phyloP scores from a whole-genome alignment of 2,888 invertebrate genomes.

The Opisthograptis luteolata region DNA sequence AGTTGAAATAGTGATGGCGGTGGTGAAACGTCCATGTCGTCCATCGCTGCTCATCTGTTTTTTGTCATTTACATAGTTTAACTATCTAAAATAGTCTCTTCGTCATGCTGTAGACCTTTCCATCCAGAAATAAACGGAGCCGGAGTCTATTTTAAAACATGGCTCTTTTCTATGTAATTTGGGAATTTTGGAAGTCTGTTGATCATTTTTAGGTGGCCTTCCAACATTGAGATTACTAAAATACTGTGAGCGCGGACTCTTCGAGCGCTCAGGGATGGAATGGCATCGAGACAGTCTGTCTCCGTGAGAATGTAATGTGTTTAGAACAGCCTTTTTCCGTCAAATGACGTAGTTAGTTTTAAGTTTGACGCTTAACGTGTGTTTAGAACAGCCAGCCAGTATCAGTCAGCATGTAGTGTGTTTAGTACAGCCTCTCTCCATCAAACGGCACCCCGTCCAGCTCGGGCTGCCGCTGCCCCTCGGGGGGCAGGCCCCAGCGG shows the following conservation, averaged over 20 bases:
- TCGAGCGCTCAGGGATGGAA: too few species aligned
- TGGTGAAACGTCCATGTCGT: slow-evolving; percentile 9
- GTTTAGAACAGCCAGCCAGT: background rate
- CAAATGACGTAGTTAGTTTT: too few species aligned
- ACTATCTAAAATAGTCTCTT: background rate
- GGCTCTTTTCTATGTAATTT: too few species aligned
- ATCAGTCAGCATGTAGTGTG: too few species aligned
- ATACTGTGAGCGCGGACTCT: too few species aligned
- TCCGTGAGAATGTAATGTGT: background rate
- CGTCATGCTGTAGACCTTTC: background rate
- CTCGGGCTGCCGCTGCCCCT: slow-evolving; percentile 66
- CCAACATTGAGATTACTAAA: too few species aligned
- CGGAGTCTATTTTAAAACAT: too few species aligned
- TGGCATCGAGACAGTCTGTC: background rate
- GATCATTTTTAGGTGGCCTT: too few species aligned
- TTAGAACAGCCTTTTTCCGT: slow-evolving; percentile 69
- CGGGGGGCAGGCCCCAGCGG: slow-evolving; percentile 70
- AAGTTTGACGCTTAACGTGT: too few species aligned
- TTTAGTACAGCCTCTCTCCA: slow-evolving; percentile 67
- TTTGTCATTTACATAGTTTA: slow-evolving; percentile 3
- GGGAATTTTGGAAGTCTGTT: too few species aligned
- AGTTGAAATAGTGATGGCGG: background rate
- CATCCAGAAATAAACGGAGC: too few species aligned
- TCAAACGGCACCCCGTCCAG: slow-evolving; percentile 67
- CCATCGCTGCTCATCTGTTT: slow-evolving; percentile 18